These are phyloP conservation scores for Apeira syringaria DNA, from an alignment of 2,888 invertebrate genomes.

Conservation along the genomic window DNA sequence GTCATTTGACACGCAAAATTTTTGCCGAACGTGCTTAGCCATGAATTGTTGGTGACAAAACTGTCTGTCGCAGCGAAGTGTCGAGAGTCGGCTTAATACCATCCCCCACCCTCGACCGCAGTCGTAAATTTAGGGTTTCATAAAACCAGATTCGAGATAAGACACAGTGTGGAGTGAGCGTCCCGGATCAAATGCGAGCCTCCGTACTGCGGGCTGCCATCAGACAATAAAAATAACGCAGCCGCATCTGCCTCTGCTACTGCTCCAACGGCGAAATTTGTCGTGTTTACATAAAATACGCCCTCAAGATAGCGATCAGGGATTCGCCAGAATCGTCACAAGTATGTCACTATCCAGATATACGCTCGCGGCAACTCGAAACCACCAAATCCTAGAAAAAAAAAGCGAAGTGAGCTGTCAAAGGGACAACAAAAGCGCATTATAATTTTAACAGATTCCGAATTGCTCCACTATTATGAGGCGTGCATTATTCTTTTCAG, in stretches of 20 bases:
- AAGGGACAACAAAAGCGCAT: slow-evolving; percentile 74
- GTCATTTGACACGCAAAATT: slow-evolving; percentile 77
- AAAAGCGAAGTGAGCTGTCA: slow-evolving; percentile 73
- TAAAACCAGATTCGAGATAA: slow-evolving; percentile 83
- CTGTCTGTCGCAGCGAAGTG: slow-evolving; percentile 72
- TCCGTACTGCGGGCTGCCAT: slow-evolving; percentile 54
- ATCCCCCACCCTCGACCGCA: slow-evolving; percentile 76
- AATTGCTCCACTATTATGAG: slow-evolving; percentile 79
- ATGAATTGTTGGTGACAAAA: slow-evolving; percentile 79
- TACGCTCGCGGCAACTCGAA: slow-evolving; percentile 59
- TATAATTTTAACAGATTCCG: slow-evolving; percentile 81
- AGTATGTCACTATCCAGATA: slow-evolving; percentile 60
- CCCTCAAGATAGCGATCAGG: slow-evolving; percentile 69
- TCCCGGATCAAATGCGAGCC: slow-evolving; percentile 81
- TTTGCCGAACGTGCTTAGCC: slow-evolving; percentile 75
- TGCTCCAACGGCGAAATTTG: slow-evolving; percentile 67
- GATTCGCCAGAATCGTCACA: slow-evolving; percentile 64
- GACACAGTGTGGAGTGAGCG: slow-evolving; percentile 79
- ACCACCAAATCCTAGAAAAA: slow-evolving; percentile 52
- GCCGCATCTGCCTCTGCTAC: slow-evolving; percentile 73
- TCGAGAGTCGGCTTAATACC: slow-evolving; percentile 76
- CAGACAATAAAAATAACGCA: slow-evolving; percentile 78
- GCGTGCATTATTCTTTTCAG: slow-evolving; percentile 78
- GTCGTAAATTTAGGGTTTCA: slow-evolving; percentile 84
- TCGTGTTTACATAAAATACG: slow-evolving; percentile 82